Base-by-base conservation (phyloP, 2,797 vertebrate genomes). In the Takifugu rubripes region DNA sequence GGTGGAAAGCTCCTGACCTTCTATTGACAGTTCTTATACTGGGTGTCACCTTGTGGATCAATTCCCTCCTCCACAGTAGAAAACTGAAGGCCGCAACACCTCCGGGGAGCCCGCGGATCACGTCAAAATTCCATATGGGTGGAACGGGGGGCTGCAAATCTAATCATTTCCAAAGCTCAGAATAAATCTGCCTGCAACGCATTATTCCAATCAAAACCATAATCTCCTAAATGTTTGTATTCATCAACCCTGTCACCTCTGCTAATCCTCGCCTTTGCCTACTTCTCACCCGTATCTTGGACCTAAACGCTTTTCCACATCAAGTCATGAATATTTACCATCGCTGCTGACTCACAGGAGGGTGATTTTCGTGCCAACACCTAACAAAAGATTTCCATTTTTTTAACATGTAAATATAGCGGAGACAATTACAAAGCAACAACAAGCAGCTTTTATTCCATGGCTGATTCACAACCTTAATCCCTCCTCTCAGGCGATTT, bases 221-320 rank as follows among this genome's bases (percentile, higher is more conserved):
- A 91, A 91, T 90, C 88, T 89, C 79, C 82, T 87, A 87, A 90
- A 91, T 87, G 84, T 90, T 90, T 88, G 82, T 87, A 84, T 89
- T 88, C 86, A 84, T 90, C 84, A 89, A 81, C 86, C 86, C 86
- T 84, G 79, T 88, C 88, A 88, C 84, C 85, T 87, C 78, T 63
- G 70, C 82, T 85, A 89, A 90, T 87, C 88, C 78, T 27, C 7
- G 61, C 73, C 74, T 86, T 82, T 79, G 69, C 81, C 81, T 77
- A 70, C 76, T 76, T 82, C 80, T 84, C 74, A 60, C 77, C 76
- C 77, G 76, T 70, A 77, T 77, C 83, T 77, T 50, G 67, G 56
- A 72, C 84, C 75, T 83, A 83, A 87, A 88, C 40, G 58, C 80
- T 84, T 85, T 21, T 86, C 78, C 73, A 65, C 67, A 70, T 75